Evolutionary conservation across 2,113 vertebrate genomes (phyloP).

Genomic region (Crocuta crocuta): DNA sequence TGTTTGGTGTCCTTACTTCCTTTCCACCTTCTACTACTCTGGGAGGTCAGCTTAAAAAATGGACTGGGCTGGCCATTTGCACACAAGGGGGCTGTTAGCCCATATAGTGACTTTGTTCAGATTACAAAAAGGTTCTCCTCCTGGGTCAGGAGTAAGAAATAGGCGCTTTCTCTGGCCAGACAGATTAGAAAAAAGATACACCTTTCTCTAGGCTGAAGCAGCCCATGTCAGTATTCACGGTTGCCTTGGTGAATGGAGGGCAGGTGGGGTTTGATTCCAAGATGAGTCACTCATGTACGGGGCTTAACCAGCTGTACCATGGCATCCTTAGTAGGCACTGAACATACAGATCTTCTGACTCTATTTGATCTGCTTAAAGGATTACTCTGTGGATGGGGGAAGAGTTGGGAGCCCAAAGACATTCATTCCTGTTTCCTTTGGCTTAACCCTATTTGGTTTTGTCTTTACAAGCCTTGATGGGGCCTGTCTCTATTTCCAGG

Average conservation of each 20-base stretch:
- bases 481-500: background rate
- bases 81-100: background rate
- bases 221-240: background rate
- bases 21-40: background rate
- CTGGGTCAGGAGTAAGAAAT: background rate
- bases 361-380: background rate
- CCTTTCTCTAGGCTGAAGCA: background rate
- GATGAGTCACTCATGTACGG: background rate
- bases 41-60: background rate
- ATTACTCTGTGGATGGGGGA: background rate
- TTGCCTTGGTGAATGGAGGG: background rate
- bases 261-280: background rate
- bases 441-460: background rate
- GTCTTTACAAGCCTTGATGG: background rate
- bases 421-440: background rate
- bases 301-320: background rate
- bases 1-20: background rate
- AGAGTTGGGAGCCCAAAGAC: background rate
- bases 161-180: background rate
- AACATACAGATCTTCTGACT: background rate
- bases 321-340: background rate
- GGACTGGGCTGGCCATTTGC: too few relatives aligned
- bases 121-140: background rate
- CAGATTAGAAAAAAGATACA: background rate
- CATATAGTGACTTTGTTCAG: background rate